Evolutionary conservation across 2,888 invertebrate genomes (phyloP).

Genomic region (Mantis religiosa): DNA sequence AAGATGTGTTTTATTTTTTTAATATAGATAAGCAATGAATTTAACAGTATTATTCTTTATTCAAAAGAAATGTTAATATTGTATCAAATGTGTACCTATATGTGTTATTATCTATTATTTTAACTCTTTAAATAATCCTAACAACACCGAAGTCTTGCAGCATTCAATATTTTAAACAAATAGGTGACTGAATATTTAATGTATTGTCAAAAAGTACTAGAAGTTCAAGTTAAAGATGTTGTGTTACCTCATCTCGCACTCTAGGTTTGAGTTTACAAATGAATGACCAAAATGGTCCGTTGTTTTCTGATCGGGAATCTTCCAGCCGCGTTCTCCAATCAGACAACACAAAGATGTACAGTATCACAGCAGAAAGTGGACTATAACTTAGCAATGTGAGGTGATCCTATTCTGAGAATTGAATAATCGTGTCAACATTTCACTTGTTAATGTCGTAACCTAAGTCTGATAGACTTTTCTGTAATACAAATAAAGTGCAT

Average conservation of each 20-base stretch:
- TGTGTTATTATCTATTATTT: not conserved
- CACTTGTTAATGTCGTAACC: not conserved
- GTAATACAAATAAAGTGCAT: not conserved
- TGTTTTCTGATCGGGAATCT: slow-evolving; percentile 64
- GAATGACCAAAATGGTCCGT: slow-evolving; percentile 37
- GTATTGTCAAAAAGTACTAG: not conserved
- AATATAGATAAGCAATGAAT: not conserved
- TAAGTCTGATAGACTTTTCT: not conserved
- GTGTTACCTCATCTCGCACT: not conserved
- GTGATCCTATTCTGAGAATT: not conserved
- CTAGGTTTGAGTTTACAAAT: not conserved
- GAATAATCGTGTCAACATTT: not conserved
- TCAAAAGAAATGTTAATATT: not conserved
- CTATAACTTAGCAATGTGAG: not conserved
- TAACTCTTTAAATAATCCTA: not conserved
- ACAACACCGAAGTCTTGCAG: not conserved
- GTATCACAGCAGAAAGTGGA: not conserved
- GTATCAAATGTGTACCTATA: not conserved
- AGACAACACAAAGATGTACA: slow-evolving; percentile 37
- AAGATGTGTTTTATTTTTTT: not conserved
- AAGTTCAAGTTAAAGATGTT: not conserved
- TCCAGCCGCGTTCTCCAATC: slow-evolving; percentile 73
- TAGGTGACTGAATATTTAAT: not conserved
- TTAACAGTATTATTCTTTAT: not conserved
- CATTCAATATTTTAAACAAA: not conserved